Conservation (phyloP, 2,113 vertebrate species). For the Caracal caracal region DNA sequence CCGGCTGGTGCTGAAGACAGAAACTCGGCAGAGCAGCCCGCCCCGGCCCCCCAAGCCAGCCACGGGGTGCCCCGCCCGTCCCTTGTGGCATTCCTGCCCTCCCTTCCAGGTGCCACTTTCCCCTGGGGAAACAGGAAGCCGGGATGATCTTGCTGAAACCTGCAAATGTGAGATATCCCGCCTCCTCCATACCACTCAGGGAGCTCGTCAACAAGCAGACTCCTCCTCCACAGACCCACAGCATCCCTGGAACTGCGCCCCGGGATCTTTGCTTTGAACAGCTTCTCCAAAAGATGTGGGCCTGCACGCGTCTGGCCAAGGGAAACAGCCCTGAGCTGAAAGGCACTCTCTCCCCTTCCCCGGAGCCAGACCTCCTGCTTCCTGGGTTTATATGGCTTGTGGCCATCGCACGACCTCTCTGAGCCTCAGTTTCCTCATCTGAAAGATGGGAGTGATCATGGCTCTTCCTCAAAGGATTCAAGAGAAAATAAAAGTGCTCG, state of each 20-base stretch:
- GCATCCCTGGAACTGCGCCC: not conserved
- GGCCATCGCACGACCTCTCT: not conserved
- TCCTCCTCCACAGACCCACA: too few relatives aligned
- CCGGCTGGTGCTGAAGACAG: not conserved
- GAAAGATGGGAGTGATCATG: not conserved
- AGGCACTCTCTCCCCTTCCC: not conserved
- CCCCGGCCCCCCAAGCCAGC: not conserved
- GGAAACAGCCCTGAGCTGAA: too few relatives aligned
- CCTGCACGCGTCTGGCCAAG: not conserved
- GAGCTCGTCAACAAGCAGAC: not conserved
- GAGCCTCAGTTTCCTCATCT: not conserved
- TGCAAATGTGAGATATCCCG: not conserved
- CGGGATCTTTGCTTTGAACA: not conserved
- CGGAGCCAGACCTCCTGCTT: not conserved
- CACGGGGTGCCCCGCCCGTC: not conserved
- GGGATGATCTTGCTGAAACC: not conserved
- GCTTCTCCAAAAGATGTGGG: not conserved
- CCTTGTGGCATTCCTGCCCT: fast-evolving
- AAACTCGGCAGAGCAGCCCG: not conserved
- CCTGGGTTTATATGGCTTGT: not conserved
- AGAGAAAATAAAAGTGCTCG: not conserved
- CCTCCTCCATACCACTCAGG: not conserved
- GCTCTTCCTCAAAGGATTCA: not conserved
- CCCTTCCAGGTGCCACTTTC: too few relatives aligned
- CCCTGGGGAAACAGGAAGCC: not conserved